phyloP scores from a whole-genome alignment of 2,797 vertebrate genomes.

The Gouania willdenowi region DNA sequence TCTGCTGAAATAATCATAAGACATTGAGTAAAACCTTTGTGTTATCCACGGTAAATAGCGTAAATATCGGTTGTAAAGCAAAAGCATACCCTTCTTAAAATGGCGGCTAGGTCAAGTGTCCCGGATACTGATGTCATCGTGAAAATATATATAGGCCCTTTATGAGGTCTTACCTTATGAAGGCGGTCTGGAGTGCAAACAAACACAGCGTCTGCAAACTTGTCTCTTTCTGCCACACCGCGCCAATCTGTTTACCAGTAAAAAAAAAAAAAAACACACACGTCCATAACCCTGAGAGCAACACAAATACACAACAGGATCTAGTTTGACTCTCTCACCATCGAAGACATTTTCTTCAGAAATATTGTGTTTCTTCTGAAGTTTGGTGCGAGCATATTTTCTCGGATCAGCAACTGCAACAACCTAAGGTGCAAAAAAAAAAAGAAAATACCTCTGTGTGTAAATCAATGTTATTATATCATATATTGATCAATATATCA shows the following conservation, averaged over 20 bases:
- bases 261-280: neutral
- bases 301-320: slow-evolving; percentile 1
- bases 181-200: slow-evolving; percentile 71
- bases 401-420: slow-evolving; percentile 75
- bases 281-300: slow-evolving; percentile 34
- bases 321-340: slow-evolving; percentile 41
- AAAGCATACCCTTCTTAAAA: no score
- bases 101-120: no score
- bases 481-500: no score
- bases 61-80: no score
- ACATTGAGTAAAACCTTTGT: no score
- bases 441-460: no score
- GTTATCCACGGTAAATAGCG: no score
- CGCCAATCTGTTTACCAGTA: slow-evolving; percentile 61
- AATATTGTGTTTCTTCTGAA: slow-evolving; percentile 59
- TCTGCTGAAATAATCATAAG: no score
- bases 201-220: slow-evolving; percentile 73
- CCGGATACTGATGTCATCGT: no score
- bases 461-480: no score
- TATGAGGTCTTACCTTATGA: slow-evolving; percentile 67
- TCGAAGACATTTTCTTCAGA: slow-evolving; percentile 58
- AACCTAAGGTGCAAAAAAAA: slow-evolving; percentile 45
- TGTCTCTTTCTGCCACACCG: slow-evolving; percentile 58
- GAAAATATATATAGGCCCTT: neutral
- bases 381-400: slow-evolving; percentile 67